A percentile compares a stretch with the other conserved stretches of the same genome.
phyloP scores from a whole-genome alignment of 23 tunicate species.

The Styela plicata region DNA sequence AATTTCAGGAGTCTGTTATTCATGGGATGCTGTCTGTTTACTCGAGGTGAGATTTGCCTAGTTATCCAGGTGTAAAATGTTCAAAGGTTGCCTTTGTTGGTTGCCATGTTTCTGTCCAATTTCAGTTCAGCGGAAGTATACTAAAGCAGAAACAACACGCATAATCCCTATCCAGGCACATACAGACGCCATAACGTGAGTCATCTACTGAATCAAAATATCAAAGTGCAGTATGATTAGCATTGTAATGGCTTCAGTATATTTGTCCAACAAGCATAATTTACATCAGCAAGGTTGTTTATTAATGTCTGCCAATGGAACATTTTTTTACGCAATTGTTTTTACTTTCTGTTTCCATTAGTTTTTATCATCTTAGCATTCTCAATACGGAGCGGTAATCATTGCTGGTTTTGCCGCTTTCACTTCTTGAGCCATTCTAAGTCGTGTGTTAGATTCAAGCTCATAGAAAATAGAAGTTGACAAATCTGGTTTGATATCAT shows the following conservation, averaged over 20 bases:
- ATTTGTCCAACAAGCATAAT: slow-evolving; percentile 68
- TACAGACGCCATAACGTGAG: slow-evolving; percentile 80
- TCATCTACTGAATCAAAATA: slow-evolving; percentile 56
- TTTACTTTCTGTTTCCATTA: slow-evolving; percentile 68
- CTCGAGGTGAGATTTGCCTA: slow-evolving; percentile 44
- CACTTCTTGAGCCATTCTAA: slow-evolving; percentile 44
- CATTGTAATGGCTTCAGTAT: slow-evolving; percentile 64
- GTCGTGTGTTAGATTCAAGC: slow-evolving; percentile 86
- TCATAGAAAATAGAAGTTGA: slow-evolving; percentile 79
- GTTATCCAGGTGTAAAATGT: slow-evolving; percentile 53
- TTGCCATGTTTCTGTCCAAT: too few species aligned
- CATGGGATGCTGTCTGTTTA: slow-evolving; percentile 3
- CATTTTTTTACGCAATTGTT: slow-evolving; percentile 66
- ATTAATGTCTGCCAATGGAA: slow-evolving; percentile 71
- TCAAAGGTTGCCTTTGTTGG: slow-evolving; percentile 25
- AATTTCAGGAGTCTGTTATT: slow-evolving; percentile 34
- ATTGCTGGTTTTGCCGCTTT: slow-evolving; percentile 33
- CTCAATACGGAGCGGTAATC: slow-evolving; percentile 71
- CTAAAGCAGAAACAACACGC: slow-evolving; percentile 67
- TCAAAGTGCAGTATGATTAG: slow-evolving; percentile 68
- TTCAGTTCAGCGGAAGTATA: slow-evolving; percentile 29
- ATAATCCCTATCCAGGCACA: slow-evolving; percentile 81
- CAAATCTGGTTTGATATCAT: slow-evolving; percentile 78
- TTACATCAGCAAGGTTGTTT: slow-evolving; percentile 89
- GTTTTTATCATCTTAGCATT: slow-evolving; percentile 16